Base-by-base conservation (phyloP, 2,797 vertebrate genomes). In the Chaenodraco wilsoni region DNA sequence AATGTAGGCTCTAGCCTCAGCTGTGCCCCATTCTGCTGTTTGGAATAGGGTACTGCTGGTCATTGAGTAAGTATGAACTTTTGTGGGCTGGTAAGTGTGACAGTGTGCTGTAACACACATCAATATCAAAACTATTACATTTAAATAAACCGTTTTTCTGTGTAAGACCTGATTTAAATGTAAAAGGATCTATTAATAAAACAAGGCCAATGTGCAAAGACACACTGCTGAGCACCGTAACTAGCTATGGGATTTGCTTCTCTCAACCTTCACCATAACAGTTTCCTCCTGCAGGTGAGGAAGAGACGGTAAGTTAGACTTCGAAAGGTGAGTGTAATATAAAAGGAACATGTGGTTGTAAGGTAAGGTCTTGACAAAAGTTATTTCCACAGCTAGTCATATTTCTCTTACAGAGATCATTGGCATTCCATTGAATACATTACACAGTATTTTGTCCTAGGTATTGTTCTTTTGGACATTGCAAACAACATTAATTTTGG, bases 41-140 rank as follows among this genome's bases (percentile, higher is more conserved):
- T 96, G 93, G 95, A 96, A 96, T 95, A 95, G 94, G 95, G 94
- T 96, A 97, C 95, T 98, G 95, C 95, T 96, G 96, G 92, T 96
- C 92, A 90, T 88, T 95, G 91, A 96, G 96, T 97, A 96, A 98
- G 96, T 97, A 96, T 95, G 78, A 95, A 94, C 87, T 92, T 96
- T 94, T 93, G 94, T 96, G 95, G 96, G 94, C 93, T 96, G 95
- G 96, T 98, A 96, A 99, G 96, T 97, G 87, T 93, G 94, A 91
- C 94, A 94, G 95, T 94, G 95, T 94, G 91, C 93, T 94, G 92
- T 94, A 93, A 92, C 89, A 93, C 91, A 91, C 86, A 92, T 93
- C 81, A 89, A 90, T 91, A 92, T 84, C 79, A 89, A 91, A 93
- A 88, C 87, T 85, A 89, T 92, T 87, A 82, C 83, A 89, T 92